Conservation (phyloP, 2,888 invertebrate species). For the Petrophora chlorosata region DNA sequence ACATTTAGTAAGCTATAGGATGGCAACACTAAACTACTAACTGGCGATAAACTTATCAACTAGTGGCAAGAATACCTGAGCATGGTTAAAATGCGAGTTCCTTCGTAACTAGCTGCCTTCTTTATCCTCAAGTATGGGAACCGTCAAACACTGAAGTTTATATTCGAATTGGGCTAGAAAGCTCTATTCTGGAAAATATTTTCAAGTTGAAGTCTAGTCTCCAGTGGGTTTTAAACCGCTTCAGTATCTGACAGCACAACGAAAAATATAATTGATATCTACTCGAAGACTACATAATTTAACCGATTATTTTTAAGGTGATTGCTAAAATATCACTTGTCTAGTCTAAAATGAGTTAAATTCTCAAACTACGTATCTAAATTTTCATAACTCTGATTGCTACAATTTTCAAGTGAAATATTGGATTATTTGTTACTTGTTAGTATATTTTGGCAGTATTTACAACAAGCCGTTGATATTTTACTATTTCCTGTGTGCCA, state of each 20-base stretch:
- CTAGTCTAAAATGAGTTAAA: conserved; percentile 16
- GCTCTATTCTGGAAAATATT: too few relatives aligned
- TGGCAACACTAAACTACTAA: conserved; percentile 23
- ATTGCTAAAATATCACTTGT: conserved; percentile 14
- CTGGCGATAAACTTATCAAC: conserved; percentile 31
- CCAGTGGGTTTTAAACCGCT: not conserved
- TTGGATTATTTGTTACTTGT: too few relatives aligned
- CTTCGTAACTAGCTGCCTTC: conserved; percentile 20
- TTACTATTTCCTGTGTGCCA: conserved; percentile 7
- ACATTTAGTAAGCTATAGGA: conserved; percentile 11
- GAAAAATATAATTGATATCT: conserved; percentile 1
- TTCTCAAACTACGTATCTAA: conserved; percentile 26
- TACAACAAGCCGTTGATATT: conserved; percentile 40
- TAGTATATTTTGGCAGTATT: conserved; percentile 37
- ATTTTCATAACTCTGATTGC: conserved; percentile 26
- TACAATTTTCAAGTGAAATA: too few relatives aligned
- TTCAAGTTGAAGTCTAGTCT: too few relatives aligned
- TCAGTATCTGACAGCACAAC: conserved; percentile 5
- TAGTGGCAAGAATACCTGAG: conserved; percentile 65
- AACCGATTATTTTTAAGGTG: conserved; percentile 1
- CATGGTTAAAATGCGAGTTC: conserved; percentile 38
- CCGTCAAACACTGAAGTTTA: conserved; percentile 5
- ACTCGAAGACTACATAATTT: conserved; percentile 2
- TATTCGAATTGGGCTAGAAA: not conserved
- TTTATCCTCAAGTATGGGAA: conserved; percentile 2